A percentile compares a stretch with the other conserved stretches of the same genome.
phyloP scores from a whole-genome alignment of 2,888 invertebrate species.

The Heterodera filipjevi region DNA sequence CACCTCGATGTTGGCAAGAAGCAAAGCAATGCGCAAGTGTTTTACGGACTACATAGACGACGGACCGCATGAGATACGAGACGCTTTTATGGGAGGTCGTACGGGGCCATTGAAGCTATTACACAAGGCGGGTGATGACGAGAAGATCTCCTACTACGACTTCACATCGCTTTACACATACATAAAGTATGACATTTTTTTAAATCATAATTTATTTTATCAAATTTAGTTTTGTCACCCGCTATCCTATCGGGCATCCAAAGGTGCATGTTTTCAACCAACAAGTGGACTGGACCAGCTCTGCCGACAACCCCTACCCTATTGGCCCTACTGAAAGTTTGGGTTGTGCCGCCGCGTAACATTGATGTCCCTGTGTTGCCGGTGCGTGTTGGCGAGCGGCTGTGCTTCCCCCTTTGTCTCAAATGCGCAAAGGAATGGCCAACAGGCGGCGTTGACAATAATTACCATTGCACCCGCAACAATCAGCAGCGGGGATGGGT shows the following conservation, averaged over 20 bases:
- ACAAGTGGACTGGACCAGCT: background rate
- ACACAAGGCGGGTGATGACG: background rate
- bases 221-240: slow-evolving; percentile 12
- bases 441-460: background rate
- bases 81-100: slow-evolving; percentile 1
- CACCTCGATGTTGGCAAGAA: background rate
- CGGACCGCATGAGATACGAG: background rate
- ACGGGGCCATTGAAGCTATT: background rate
- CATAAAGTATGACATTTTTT: background rate
- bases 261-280: slow-evolving; percentile 14
- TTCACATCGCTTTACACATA: slow-evolving; percentile 35
- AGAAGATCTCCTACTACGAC: slow-evolving; percentile 19
- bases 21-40: background rate
- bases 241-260: slow-evolving; percentile 32
- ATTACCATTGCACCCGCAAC: background rate
- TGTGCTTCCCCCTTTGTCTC: background rate
- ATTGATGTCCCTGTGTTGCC: background rate
- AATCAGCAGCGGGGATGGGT: slow-evolving; percentile 1
- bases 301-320: background rate
- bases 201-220: background rate
- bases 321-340: background rate
- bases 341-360: slow-evolving; percentile 13
- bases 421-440: background rate
- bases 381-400: background rate
- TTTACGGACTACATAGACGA: background rate